Base-by-base conservation (phyloP, 2,113 vertebrate species). In the Silurus asotus region DNA sequence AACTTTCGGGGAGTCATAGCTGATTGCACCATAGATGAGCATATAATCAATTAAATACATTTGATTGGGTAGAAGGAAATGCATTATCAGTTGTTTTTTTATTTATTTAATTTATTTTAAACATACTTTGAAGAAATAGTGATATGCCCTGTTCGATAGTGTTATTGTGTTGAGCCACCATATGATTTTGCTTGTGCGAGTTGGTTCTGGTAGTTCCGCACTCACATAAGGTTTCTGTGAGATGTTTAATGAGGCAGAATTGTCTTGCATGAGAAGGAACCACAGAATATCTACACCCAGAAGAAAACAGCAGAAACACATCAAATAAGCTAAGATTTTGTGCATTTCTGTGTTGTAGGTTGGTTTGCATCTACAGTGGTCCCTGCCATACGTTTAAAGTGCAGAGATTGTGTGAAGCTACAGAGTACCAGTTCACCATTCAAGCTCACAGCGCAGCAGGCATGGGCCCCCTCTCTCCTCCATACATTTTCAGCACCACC, bases 331-430 rank as follows among this genome's bases (percentile, higher is more conserved):
- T 75, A 37, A 72, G 23, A 72, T 25, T 80, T 11, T 45, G 11
- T 13, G 9, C 25, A 0, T 55, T 10, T n/a, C 59, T 85, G 17
- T 88, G 58, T 76, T 8, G 2, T 81, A 96, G 96, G 90, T 95
- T 96, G 89, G 90, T 94, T 64, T 91, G 95, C 2, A 92, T 96
- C 88, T 96, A 96, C 78, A 94, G 92, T 0, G 95, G 95, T 8
- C 93, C 94, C 55, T 94, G 94, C 85, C 95, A 96, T 20, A 96
- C 94, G 0, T 95, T 95, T 91, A 96, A 95, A 92, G 93, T 96
- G 8, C 94, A 96, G 89, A 91, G 95, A 28, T 83, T 96, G 85
- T 94, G 90, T 1, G 96, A 96, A 83, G 94, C 91, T 86, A 95
- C 94, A 13, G 92, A 93, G 0, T 96, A 96, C 88, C 93, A 90